These are phyloP conservation scores for Cydia splendana DNA, from an alignment of 1,140 invertebrate species.

Conservation along the genomic window DNA sequence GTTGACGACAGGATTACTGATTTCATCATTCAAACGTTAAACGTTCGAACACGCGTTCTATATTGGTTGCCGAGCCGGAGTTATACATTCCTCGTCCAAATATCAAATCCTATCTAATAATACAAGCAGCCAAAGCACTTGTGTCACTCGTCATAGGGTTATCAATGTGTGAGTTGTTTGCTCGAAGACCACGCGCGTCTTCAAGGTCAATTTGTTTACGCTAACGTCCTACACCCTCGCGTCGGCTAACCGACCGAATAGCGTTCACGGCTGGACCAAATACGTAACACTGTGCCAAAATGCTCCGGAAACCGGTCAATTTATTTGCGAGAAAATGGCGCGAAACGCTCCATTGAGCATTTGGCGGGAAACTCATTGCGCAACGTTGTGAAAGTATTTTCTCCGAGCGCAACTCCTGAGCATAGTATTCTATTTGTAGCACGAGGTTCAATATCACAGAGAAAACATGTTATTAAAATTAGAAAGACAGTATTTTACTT, in stretches of 20 bases:
- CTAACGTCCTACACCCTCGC: constrained; percentile 46
- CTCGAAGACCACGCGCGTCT: constrained; percentile 53
- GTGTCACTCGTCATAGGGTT: constrained; percentile 39
- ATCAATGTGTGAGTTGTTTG: constrained; percentile 52
- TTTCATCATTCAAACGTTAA: constrained; percentile 15
- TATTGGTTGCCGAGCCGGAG: not conserved
- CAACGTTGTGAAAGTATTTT: constrained; percentile 70
- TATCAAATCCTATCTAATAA: constrained; percentile 27
- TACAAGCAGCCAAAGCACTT: constrained; percentile 14
- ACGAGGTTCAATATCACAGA: not conserved
- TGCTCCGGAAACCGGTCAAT: constrained; percentile 50
- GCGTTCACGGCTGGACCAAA: constrained; percentile 35
- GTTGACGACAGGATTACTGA: constrained; percentile 3
- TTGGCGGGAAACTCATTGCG: constrained; percentile 72
- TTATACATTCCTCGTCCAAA: constrained; percentile 13
- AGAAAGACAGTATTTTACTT: not conserved
- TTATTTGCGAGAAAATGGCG: constrained; percentile 66
- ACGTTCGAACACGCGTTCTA: constrained; percentile 13
- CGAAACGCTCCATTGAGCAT: constrained; percentile 74
- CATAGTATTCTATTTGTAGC: not conserved
- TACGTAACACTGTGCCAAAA: constrained; percentile 37
- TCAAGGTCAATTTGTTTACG: constrained; percentile 76
- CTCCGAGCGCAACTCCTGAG: constrained; percentile 13
- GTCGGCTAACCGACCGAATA: constrained; percentile 50
- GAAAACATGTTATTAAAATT: not conserved